These are phyloP conservation scores for Poeciliopsis turneri DNA, from an alignment of 2,797 vertebrate genomes.

Conservation along the genomic window DNA sequence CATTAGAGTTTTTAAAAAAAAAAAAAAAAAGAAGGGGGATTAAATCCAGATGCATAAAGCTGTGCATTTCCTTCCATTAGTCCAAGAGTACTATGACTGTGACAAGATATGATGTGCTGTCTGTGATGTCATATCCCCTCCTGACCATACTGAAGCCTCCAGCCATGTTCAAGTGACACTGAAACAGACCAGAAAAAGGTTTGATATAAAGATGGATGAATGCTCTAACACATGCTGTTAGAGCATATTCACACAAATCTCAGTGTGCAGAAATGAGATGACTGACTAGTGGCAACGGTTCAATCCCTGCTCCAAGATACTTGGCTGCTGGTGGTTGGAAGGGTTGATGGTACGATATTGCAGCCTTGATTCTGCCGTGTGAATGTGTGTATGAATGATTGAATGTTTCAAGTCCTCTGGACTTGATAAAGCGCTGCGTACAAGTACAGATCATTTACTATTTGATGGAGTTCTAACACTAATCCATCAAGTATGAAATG, in stretches of 20 bases:
- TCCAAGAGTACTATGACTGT: conserved; percentile 54
- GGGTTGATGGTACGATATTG: too few species aligned
- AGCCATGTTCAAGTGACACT: neutral
- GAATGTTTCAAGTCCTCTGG: too few species aligned
- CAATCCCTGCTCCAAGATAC: too few species aligned
- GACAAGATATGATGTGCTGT: conserved; percentile 50
- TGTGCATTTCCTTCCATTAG: conserved; percentile 49
- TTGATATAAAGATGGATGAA: neutral
- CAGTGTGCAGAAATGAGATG: neutral
- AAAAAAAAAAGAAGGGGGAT: conserved; percentile 27
- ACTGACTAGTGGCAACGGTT: too few species aligned
- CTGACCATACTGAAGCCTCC: neutral
- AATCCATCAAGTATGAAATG: too few species aligned
- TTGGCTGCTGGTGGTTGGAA: too few species aligned
- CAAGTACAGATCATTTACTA: too few species aligned
- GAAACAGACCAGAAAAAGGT: neutral
- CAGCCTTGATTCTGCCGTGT: too few species aligned
- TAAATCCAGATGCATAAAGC: conserved; percentile 44
- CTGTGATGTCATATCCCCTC: conserved; percentile 19
- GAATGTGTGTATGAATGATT: too few species aligned
- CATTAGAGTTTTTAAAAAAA: conserved; percentile 43
- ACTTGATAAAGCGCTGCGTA: too few species aligned
- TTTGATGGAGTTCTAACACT: too few species aligned
- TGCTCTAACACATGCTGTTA: neutral
- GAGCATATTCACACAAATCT: neutral